phyloP scores from a whole-genome alignment of 2,888 invertebrate genomes.

The Bellardia pandia region DNA sequence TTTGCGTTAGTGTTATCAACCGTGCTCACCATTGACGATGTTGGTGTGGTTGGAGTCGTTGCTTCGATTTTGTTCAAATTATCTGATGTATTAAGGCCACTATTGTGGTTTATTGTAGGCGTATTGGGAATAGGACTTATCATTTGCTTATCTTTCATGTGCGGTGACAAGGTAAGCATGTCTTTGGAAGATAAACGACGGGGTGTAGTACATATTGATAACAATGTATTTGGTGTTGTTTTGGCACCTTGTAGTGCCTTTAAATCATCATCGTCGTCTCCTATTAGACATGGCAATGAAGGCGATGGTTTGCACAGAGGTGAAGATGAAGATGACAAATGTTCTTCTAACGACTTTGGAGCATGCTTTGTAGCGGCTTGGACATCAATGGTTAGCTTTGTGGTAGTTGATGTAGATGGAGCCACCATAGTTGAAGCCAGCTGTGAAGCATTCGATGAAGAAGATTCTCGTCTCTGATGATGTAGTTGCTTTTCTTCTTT shows the following conservation, averaged over 20 bases:
- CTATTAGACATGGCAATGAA: conserved; percentile 87
- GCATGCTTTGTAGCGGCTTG: conserved; percentile 76
- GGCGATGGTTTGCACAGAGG: conserved; percentile 85
- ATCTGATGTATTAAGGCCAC: conserved; percentile 69
- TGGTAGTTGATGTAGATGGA: conserved; percentile 59
- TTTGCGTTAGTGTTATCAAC: conserved; percentile 25
- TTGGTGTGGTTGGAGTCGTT: conserved; percentile 73
- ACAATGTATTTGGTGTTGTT: conserved; percentile 67
- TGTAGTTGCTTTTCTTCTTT: conserved; percentile 91
- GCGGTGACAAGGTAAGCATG: conserved; percentile 79
- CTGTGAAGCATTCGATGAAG: conserved; percentile 71
- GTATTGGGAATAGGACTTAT: conserved; percentile 87
- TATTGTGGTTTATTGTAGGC: conserved; percentile 82
- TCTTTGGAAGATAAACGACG: conserved; percentile 75
- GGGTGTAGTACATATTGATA: conserved; percentile 60
- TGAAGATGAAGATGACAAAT: conserved; percentile 77
- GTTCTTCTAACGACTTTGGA: conserved; percentile 77
- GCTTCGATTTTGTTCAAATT: conserved; percentile 56
- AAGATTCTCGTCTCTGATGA: conserved; percentile 83
- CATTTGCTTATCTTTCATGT: conserved; percentile 80
- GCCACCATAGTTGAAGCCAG: conserved; percentile 35
- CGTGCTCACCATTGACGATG: conserved; percentile 70
- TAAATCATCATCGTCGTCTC: conserved; percentile 86
- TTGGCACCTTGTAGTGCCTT: conserved; percentile 43
- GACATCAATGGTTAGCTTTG: conserved; percentile 81